These are phyloP conservation scores for Cryptophagus acutangulus DNA, from an alignment of 2,888 invertebrate genomes.

Conservation along the genomic window DNA sequence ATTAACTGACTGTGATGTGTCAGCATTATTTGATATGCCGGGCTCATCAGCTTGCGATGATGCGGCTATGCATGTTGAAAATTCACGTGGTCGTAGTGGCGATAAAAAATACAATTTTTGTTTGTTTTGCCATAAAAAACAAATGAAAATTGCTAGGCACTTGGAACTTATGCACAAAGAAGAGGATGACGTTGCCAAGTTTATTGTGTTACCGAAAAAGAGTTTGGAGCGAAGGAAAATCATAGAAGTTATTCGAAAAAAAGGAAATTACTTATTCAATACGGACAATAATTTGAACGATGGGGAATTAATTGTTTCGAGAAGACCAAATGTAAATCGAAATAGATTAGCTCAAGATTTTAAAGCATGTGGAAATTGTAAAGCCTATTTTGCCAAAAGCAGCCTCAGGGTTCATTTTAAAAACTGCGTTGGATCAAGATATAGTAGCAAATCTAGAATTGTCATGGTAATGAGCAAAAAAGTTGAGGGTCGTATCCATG, in stretches of 20 bases:
- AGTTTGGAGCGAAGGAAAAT: conserved; percentile 12
- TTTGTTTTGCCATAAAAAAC: neutral
- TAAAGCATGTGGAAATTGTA: conserved; percentile 11
- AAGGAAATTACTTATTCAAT: conserved; percentile 11
- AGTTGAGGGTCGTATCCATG: conserved; percentile 11
- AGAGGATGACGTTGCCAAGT: neutral
- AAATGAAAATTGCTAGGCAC: neutral
- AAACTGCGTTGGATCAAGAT: conserved; percentile 8
- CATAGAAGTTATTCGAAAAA: conserved; percentile 27
- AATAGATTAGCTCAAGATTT: neutral
- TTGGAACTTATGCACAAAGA: neutral
- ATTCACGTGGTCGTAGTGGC: neutral
- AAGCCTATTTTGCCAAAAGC: conserved; percentile 10
- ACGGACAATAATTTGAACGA: conserved; percentile 10
- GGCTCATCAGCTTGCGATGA: conserved; percentile 2
- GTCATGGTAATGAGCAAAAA: neutral
- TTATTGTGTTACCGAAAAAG: neutral
- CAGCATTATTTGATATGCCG: no score
- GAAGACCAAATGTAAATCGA: conserved; percentile 7
- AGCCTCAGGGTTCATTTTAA: conserved; percentile 8
- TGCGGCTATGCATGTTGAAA: neutral
- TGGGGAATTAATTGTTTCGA: conserved; percentile 9
- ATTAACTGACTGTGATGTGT: no score
- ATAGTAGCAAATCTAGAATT: neutral
- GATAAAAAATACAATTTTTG: neutral